Percentiles rank a stretch among this genome's conserved stretches.
Evolutionary conservation across 1,140 invertebrate species (phyloP).

Genomic region (Nasonia longicornis): DNA sequence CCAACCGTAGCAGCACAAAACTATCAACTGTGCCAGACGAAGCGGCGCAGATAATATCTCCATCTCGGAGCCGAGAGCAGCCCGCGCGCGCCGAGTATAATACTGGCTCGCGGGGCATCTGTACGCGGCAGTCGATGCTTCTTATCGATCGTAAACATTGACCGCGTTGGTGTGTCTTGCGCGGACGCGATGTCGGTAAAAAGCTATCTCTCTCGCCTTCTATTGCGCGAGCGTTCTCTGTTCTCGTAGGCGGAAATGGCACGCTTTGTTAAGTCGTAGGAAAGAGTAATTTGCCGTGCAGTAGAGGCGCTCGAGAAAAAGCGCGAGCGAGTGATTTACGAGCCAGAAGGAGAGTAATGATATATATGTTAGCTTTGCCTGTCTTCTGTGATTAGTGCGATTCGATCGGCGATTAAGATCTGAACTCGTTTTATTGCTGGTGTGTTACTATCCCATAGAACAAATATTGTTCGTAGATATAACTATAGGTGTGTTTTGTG

Average conservation of each 20-base stretch:
- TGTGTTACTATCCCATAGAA: neutral
- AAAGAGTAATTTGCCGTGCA: constrained; percentile 15
- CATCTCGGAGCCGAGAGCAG: neutral
- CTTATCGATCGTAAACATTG: constrained; percentile 43
- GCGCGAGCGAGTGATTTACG: constrained; percentile 21
- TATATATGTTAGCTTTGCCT: constrained; percentile 18
- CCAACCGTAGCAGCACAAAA: neutral
- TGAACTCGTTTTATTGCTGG: neutral
- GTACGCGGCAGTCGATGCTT: constrained; percentile 10
- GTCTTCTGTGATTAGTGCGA: neutral
- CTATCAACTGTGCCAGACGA: neutral
- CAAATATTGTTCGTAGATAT: neutral
- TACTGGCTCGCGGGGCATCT: neutral
- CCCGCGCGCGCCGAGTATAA: neutral
- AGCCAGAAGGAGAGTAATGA: constrained; percentile 5
- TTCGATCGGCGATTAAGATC: neutral
- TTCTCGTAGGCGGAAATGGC: constrained; percentile 3
- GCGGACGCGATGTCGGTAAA: neutral
- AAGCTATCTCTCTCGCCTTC: neutral
- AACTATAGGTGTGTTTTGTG: neutral
- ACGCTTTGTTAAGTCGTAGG: neutral
- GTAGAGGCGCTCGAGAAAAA: constrained; percentile 5
- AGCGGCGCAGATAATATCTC: constrained; percentile 32
- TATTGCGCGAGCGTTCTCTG: neutral
- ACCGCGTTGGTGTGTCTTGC: neutral